Conservation (phyloP, 2,888 invertebrate species). For the Masnerella sp. region DNA sequence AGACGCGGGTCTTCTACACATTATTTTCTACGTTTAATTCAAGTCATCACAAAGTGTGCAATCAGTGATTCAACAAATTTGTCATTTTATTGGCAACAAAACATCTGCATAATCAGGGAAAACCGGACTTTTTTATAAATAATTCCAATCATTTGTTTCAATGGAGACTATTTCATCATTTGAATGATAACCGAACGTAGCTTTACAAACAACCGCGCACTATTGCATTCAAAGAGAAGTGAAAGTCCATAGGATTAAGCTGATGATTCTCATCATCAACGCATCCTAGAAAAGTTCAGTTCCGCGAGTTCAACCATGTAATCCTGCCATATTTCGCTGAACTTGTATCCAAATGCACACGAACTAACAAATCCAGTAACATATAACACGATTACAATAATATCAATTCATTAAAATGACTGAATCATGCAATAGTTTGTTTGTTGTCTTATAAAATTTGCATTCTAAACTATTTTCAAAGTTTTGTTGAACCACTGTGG, state of each 20-base stretch:
- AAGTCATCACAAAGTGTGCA: conserved; percentile 34
- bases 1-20: conserved; percentile 23
- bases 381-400: no score
- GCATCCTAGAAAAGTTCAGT: conserved; percentile 40
- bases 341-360: not conserved
- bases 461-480: conserved; percentile 1
- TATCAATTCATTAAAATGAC: no score
- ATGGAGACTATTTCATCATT: conserved; percentile 38
- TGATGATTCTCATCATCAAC: conserved; percentile 43
- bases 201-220: conserved; percentile 36
- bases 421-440: no score
- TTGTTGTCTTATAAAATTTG: not conserved
- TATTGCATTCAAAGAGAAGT: conserved; percentile 48
- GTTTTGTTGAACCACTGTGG: conserved; percentile 37
- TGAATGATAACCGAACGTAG: conserved; percentile 25
- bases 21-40: conserved; percentile 31
- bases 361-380: no score
- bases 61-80: conserved; percentile 51
- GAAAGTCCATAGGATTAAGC: conserved; percentile 41
- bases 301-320: conserved; percentile 25
- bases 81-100: conserved; percentile 21
- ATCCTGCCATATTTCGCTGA: conserved; percentile 11
- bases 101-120: conserved; percentile 33
- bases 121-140: conserved; percentile 17
- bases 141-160: conserved; percentile 43